Evolutionary conservation across 2,113 vertebrate species (phyloP), one percentile per base, ranked within the genome.

Genomic region (Pardalotus punctatus): DNA sequence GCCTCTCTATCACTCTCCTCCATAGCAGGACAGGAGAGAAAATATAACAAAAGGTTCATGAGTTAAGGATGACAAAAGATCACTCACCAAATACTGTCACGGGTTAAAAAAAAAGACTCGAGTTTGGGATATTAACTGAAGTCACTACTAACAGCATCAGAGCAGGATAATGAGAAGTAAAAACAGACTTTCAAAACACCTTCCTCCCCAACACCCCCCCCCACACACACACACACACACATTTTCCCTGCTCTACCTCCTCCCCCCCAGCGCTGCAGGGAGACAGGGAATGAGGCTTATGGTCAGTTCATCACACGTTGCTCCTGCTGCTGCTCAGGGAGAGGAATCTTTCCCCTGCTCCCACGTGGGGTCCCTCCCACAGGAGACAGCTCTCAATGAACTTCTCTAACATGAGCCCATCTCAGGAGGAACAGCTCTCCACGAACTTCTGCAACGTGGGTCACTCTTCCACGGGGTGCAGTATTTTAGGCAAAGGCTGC

Each of bases 51-150:
- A 76, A 69, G 14, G 58, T 23, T 43, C 6, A 19, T 19, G 5
- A 60, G 18, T 33, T 36, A 69, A 69, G 18, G 36, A 36, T 12
- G 6, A 43, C 17, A 18, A 60, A 60, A 51, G 33, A 36, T 51
- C 33, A 60, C 10, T 6, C 45, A 51, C 31, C 21, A 36, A 58
- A 60, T 12, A 36, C 6, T 1, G 3, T 28, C 8, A 53, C 0
- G 0, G 14, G 22, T 14, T n/a, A n/a, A 45, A 60, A 33, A 33
- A 33, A 28, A 4, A 9, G 18, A 23, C 45, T 77, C 0, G 0
- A 10, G 10, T 51, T 51, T 45, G 33, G 45, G 23, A 33, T 60
- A 19, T 38, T 69, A 60, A 28, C 33, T 51, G 45, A 43, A 43
- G 43, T 74, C 31, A 17, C 42, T 11, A 12, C 21, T 58, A 47